These are phyloP conservation scores for Chauna torquata DNA, from an alignment of 2,113 vertebrate genomes.

Conservation along the genomic window DNA sequence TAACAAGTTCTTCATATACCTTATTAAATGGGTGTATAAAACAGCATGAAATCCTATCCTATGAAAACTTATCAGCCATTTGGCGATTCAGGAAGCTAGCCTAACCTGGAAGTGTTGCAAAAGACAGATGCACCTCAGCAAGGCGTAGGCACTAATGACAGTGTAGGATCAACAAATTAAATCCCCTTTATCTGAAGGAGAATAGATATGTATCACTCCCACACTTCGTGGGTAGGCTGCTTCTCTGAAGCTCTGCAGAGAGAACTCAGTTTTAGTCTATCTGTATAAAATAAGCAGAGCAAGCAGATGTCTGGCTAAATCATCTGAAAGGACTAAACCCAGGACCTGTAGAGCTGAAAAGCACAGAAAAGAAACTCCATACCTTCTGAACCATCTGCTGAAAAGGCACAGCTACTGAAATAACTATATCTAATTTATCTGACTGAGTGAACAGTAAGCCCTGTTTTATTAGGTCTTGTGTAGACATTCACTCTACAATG, in stretches of 20 bases:
- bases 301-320: neutral
- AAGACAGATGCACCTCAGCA: neutral
- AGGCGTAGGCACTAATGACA: neutral
- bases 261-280: neutral
- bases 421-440: neutral
- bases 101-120: neutral
- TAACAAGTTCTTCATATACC: neutral
- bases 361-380: neutral
- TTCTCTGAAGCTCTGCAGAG: neutral
- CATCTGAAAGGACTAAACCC: neutral
- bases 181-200: neutral
- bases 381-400: neutral
- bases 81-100: neutral
- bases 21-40: neutral
- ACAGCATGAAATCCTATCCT: neutral
- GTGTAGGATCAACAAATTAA: neutral
- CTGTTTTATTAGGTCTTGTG: neutral
- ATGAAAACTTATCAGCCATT: neutral
- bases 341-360: neutral
- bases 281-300: neutral
- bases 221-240: neutral
- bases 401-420: neutral
- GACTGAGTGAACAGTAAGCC: neutral
- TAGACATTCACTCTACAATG: rapidly evolving
- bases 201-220: neutral